Base-by-base conservation (phyloP, 2,888 invertebrate genomes). In the Athalia rosae region DNA sequence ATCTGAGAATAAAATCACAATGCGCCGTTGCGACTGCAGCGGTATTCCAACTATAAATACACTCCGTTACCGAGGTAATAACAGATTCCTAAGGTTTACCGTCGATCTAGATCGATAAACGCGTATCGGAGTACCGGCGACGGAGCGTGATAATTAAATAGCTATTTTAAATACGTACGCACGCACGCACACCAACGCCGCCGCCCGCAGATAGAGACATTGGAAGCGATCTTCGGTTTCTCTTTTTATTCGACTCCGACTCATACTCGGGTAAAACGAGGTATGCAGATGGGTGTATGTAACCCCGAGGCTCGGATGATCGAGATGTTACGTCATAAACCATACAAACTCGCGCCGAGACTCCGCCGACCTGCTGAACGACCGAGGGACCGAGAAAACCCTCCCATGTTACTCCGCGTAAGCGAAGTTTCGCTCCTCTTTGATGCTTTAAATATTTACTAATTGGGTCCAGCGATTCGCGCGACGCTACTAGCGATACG, bases 41-140 rank as follows among this genome's bases (percentile, higher is more conserved):
- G 28, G 11, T 41, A 41, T 53, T 66, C 13, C 53, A 67, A 48
- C 81, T 84, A 85, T 84, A 85, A 84, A 83, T 85, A 84, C 83
- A 83, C 76, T n/a, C 79, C 78, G 79, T 80, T 79, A 81, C 77
- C 79, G 64, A 71, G 79, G 79, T 85, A 85, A 85, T 85, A 85
- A 85, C 83, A 83, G 82, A 85, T 85, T 81, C 77, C 69, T 71
- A 79, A 63, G 80, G 78, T 79, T 82, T 81, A 80, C 80, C 81
- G 78, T 81, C 82, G 84, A 84, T 85, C 79, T 61, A 74, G 80
- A 81, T 81, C 80, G 77, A 71, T 45, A 15, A 71, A 71, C 43
- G 71, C 28, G 45, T 71, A 28, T 28, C 28, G 45, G 71, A 58
- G 71, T 71, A 41, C 13, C 45, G 53, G 71, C 56, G 67, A 53